Percentiles rank a stretch among this genome's conserved stretches.
Conservation (phyloP, 2,113 vertebrate species). For the Nannospalax galili region DNA sequence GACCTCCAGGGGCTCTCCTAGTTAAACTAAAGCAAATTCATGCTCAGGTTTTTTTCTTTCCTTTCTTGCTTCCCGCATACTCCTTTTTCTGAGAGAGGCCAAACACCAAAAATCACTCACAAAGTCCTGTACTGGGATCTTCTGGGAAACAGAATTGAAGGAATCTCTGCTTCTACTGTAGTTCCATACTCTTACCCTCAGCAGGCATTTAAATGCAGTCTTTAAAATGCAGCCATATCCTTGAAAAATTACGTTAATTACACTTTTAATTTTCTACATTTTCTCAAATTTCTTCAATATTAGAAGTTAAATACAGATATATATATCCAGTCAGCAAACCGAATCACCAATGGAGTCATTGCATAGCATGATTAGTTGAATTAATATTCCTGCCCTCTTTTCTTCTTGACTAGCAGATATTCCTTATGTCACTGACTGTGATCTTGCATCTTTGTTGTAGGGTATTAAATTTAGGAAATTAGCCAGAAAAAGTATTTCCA, state of each 20-base stretch:
- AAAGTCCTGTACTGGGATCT: not conserved
- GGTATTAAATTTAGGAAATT: not conserved
- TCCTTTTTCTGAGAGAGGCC: not conserved
- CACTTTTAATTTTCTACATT: not conserved
- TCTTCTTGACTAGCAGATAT: conserved; percentile 29
- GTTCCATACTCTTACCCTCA: not conserved
- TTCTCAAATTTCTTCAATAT: not conserved
- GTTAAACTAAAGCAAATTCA: not conserved
- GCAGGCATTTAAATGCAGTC: not conserved
- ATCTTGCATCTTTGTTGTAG: not conserved
- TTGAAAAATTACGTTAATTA: not conserved
- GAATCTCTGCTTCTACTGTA: too few relatives aligned
- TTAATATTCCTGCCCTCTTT: not conserved
- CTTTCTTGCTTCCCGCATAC: not conserved
- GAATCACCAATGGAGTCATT: not conserved
- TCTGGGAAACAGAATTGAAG: not conserved
- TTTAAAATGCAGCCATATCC: not conserved
- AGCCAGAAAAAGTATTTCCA: not conserved
- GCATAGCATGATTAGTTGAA: not conserved
- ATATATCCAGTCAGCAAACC: not conserved
- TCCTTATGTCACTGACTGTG: not conserved
- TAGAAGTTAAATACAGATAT: not conserved
- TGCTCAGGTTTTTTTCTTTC: not conserved
- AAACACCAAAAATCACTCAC: not conserved
- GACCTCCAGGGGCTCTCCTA: not conserved